phyloP scores from a whole-genome alignment of 2,888 invertebrate genomes.

The Neria commutata region DNA sequence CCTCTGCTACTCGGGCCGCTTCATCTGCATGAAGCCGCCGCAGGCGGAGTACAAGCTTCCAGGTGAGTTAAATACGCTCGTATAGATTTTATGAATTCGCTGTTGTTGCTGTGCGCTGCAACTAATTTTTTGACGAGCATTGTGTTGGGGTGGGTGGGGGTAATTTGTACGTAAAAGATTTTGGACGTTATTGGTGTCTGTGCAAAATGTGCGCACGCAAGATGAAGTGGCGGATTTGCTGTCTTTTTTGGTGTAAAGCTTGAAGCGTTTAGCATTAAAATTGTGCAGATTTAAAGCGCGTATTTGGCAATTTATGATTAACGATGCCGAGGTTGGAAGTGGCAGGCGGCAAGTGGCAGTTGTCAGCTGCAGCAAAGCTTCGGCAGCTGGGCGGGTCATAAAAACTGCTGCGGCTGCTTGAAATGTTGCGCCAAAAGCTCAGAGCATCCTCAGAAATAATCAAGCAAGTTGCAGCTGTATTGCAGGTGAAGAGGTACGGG shows the following conservation, averaged over 20 bases:
- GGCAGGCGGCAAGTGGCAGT: too few species aligned
- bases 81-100: conserved; percentile 5
- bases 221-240: background rate
- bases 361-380: too few species aligned
- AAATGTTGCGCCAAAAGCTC: background rate
- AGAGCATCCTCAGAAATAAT: background rate
- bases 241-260: background rate
- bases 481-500: too few species aligned
- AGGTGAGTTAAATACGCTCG: conserved; percentile 44
- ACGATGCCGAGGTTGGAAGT: background rate
- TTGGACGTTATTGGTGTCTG: background rate
- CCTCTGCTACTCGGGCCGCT: conserved; percentile 88
- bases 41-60: conserved; percentile 66
- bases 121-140: background rate
- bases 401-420: background rate
- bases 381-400: background rate
- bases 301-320: background rate
- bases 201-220: background rate
- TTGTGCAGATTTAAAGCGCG: too few species aligned
- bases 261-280: too few species aligned
- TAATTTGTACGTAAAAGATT: background rate
- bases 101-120: background rate
- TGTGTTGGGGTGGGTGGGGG: background rate
- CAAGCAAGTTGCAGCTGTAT: background rate
- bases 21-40: conserved; percentile 89